These are phyloP conservation scores for Drosophila sp. DNA, from an alignment of 1,140 invertebrate genomes.

Conservation along the genomic window DNA sequence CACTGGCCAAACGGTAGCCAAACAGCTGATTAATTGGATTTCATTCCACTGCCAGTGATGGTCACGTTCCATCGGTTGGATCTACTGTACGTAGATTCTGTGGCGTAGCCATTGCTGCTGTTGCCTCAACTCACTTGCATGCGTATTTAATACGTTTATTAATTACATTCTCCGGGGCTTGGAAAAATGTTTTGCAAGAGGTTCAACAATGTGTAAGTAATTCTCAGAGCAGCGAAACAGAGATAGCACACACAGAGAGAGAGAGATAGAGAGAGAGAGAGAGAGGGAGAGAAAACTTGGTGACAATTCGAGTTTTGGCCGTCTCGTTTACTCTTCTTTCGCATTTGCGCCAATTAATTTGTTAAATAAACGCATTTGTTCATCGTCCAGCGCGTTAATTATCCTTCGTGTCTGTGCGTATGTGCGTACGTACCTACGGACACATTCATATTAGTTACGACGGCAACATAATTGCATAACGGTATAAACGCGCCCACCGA, in stretches of 20 bases:
- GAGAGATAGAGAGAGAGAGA: neutral
- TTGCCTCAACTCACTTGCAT: conserved; percentile 65
- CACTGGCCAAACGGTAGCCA: conserved; percentile 39
- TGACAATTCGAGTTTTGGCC: conserved; percentile 1
- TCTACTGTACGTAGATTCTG: conserved; percentile 31
- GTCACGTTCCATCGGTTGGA: conserved; percentile 14
- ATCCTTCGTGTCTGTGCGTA: conserved; percentile 36
- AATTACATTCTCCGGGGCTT: conserved; percentile 68
- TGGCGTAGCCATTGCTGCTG: neutral
- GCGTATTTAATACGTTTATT: conserved; percentile 79
- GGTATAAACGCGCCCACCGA: neutral
- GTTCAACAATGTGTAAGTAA: conserved; percentile 77
- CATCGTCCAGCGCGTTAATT: conserved; percentile 55
- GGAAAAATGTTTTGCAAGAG: conserved; percentile 60
- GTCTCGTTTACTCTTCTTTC: conserved; percentile 9
- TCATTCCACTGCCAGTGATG: conserved; percentile 37
- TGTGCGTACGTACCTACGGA: conserved; percentile 13
- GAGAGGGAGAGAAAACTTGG: neutral
- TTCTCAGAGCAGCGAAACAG: conserved; percentile 28
- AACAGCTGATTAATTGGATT: conserved; percentile 73
- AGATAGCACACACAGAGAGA: neutral
- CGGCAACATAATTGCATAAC: conserved; percentile 59
- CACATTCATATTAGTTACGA: conserved; percentile 55
- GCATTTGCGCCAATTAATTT: conserved; percentile 77
- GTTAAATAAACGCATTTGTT: conserved; percentile 78